Evolutionary conservation across 2,113 vertebrate genomes (phyloP).

Genomic region (Merops nubicus): DNA sequence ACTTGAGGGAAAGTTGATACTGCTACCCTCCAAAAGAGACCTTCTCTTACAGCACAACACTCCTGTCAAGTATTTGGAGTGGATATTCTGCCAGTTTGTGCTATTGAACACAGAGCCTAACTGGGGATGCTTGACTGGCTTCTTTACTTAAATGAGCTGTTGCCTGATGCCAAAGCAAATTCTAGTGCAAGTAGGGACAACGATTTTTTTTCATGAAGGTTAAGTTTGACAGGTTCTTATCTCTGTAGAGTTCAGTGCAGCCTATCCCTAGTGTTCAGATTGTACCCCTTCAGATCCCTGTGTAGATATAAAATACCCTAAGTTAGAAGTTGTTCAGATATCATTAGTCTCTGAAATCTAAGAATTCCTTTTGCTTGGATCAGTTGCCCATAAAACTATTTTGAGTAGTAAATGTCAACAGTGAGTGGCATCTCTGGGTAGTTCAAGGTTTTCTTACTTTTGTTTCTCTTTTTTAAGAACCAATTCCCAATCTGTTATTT

Average conservation of each 20-base stretch:
- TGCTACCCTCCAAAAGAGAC: neutral
- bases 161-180: neutral
- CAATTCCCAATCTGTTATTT: neutral
- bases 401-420: neutral
- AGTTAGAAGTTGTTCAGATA: neutral
- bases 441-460: neutral
- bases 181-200: neutral
- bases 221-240: neutral
- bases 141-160: neutral
- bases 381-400: neutral
- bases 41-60: neutral
- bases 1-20: neutral
- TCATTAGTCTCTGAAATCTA: neutral
- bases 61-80: neutral
- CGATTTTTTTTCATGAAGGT: neutral
- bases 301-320: neutral
- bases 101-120: neutral
- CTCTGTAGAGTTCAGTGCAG: neutral
- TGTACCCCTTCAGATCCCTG: neutral
- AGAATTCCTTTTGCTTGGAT: neutral
- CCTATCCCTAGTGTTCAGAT: neutral
- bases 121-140: neutral
- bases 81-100: neutral
- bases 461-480: neutral
- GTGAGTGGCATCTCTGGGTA: neutral